Evolutionary conservation across 2,888 invertebrate species (phyloP).

Genomic region (Malthinus flaveolus): DNA sequence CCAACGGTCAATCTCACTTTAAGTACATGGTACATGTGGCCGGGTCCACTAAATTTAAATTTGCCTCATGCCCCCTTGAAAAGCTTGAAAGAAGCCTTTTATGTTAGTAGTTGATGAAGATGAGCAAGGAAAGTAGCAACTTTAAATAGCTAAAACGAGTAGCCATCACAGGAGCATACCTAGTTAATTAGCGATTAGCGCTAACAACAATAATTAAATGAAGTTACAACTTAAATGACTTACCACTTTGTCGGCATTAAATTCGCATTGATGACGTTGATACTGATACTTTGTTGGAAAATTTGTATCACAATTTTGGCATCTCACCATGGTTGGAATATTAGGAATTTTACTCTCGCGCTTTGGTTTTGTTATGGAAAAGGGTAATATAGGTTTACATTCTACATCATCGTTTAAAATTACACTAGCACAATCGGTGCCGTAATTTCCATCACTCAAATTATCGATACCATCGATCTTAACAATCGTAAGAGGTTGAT

Average conservation of each 20-base stretch:
- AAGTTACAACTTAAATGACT: conserved; percentile 9
- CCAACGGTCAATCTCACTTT: too few relatives aligned
- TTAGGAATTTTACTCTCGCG: conserved; percentile 38
- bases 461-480: conserved; percentile 43
- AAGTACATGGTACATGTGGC: too few relatives aligned
- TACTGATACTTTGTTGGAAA: conserved; percentile 55
- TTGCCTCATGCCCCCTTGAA: too few relatives aligned
- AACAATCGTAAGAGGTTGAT: conserved; percentile 40
- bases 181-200: too few relatives aligned
- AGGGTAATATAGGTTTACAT: conserved; percentile 20
- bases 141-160: too few relatives aligned
- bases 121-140: too few relatives aligned
- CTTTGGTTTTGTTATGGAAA: conserved; percentile 18
- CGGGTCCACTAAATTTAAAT: too few relatives aligned
- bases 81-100: too few relatives aligned
- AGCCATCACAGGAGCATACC: too few relatives aligned
- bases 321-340: conserved; percentile 47
- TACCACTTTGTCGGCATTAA: conserved; percentile 52
- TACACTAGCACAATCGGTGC: conserved; percentile 34
- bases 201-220: not conserved
- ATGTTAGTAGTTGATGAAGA: too few relatives aligned
- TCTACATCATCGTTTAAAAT: conserved; percentile 29
- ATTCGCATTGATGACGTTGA: conserved; percentile 54
- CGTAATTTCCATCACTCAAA: conserved; percentile 38
- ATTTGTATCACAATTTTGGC: conserved; percentile 55